A percentile compares a stretch with the other conserved stretches of the same genome.
phyloP scores from a whole-genome alignment of 2,797 vertebrate genomes.

The Takifugu ocellatus region DNA sequence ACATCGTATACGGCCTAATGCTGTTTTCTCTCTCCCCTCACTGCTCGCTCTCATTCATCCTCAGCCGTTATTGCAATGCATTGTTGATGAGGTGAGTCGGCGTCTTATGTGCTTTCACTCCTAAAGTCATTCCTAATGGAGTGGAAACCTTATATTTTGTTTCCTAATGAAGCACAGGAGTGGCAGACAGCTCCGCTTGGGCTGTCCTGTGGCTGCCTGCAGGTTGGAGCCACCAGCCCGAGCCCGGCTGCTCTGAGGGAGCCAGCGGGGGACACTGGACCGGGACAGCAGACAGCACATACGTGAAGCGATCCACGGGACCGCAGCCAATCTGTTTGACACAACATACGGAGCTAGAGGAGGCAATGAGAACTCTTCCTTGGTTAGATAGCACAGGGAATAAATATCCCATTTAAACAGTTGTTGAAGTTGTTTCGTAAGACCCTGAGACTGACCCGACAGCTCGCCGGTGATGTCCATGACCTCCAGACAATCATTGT shows the following conservation, averaged over 20 bases:
- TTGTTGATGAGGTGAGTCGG: conserved; percentile 99
- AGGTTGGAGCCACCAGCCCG: conserved; percentile 71
- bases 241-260: conserved; percentile 62
- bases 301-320: conserved; percentile 35
- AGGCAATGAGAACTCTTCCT: neutral
- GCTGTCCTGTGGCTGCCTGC: conserved; percentile 73
- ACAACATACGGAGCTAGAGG: conserved; percentile 2
- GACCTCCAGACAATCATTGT: too few relatives aligned
- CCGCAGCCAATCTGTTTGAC: conserved; percentile 24
- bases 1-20: conserved; percentile 94
- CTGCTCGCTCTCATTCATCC: conserved; percentile 81
- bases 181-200: conserved; percentile 81
- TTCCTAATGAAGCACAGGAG: conserved; percentile 99
- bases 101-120: conserved; percentile 99
- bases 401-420: neutral
- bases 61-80: conserved; percentile 99
- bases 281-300: conserved; percentile 44
- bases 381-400: neutral
- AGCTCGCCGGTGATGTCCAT: too few relatives aligned
- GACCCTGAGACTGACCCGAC: too few relatives aligned
- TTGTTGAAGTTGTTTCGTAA: too few relatives aligned
- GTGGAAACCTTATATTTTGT: conserved; percentile 99
- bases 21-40: conserved; percentile 74
- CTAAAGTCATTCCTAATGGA: conserved; percentile 99
- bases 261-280: conserved; percentile 57